phyloP scores from a whole-genome alignment of 2,113 vertebrate genomes.

The Muntiacus reevesi region DNA sequence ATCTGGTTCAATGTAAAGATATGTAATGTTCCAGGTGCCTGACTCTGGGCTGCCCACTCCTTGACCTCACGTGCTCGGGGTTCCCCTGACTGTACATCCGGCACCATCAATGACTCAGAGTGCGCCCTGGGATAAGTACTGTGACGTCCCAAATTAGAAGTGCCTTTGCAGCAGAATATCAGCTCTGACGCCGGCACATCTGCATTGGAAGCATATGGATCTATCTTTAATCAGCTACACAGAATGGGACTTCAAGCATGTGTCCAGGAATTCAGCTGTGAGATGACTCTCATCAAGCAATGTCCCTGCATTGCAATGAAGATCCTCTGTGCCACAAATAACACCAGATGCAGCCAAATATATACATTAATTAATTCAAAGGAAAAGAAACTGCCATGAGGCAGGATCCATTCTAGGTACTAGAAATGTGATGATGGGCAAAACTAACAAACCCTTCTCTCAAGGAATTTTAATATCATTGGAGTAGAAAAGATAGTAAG shows the following conservation, averaged over 20 bases:
- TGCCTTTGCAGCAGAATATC: background rate
- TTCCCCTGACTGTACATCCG: accelerated
- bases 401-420: background rate
- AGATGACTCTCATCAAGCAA: background rate
- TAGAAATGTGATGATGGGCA: background rate
- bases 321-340: background rate
- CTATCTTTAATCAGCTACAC: background rate
- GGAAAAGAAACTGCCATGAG: background rate
- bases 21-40: accelerated
- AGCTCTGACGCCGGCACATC: background rate
- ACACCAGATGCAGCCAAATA: background rate
- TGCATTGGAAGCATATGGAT: background rate
- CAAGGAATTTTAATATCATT: background rate
- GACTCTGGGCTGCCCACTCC: background rate
- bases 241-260: background rate
- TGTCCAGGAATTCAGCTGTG: background rate
- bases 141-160: background rate
- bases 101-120: background rate
- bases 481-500: background rate
- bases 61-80: accelerated
- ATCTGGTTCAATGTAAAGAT: background rate
- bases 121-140: background rate
- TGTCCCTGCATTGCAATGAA: background rate
- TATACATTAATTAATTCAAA: background rate
- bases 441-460: background rate